Evolutionary conservation across 2,888 invertebrate genomes (phyloP).

Genomic region (Molanna angustata): DNA sequence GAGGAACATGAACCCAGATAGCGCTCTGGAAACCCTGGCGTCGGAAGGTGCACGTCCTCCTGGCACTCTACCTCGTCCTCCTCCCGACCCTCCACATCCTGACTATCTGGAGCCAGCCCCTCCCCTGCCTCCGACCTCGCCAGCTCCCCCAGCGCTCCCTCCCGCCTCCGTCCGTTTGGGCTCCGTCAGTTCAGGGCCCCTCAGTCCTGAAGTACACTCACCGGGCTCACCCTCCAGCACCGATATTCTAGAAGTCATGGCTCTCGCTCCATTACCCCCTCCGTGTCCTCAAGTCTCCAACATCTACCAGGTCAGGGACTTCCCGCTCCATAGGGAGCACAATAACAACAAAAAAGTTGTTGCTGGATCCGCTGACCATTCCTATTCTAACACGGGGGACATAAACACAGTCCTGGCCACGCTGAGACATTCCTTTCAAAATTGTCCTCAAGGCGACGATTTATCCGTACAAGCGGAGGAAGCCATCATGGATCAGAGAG

Average conservation of each 20-base stretch:
- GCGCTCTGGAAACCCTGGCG: slow-evolving; percentile 18
- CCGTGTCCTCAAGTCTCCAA: slow-evolving; percentile 49
- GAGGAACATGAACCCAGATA: slow-evolving; percentile 42
- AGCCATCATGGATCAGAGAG: background rate
- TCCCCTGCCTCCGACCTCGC: slow-evolving; percentile 28
- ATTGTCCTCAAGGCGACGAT: slow-evolving; percentile 41
- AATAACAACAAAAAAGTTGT: slow-evolving; percentile 49
- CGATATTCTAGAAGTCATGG: slow-evolving; percentile 56
- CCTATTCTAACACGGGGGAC: slow-evolving; percentile 46
- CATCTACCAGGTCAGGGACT: slow-evolving; percentile 55
- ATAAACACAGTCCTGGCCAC: slow-evolving; percentile 48
- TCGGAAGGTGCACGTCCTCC: slow-evolving; percentile 18
- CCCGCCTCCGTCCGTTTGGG: slow-evolving; percentile 34
- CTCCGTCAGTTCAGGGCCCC: slow-evolving; percentile 38
- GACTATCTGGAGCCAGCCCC: slow-evolving; percentile 33
- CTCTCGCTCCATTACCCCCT: slow-evolving; percentile 48
- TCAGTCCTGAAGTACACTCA: slow-evolving; percentile 39
- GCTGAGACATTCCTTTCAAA: slow-evolving; percentile 41
- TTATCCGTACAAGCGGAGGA: slow-evolving; percentile 18
- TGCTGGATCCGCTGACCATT: slow-evolving; percentile 40
- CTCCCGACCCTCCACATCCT: slow-evolving; percentile 32
- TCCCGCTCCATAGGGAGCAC: slow-evolving; percentile 49
- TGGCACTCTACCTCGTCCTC: slow-evolving; percentile 26
- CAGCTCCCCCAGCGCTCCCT: slow-evolving; percentile 25
- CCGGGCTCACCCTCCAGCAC: slow-evolving; percentile 56